These are phyloP conservation scores for Geococcyx californianus DNA, from an alignment of 2,113 vertebrate genomes.

Conservation along the genomic window DNA sequence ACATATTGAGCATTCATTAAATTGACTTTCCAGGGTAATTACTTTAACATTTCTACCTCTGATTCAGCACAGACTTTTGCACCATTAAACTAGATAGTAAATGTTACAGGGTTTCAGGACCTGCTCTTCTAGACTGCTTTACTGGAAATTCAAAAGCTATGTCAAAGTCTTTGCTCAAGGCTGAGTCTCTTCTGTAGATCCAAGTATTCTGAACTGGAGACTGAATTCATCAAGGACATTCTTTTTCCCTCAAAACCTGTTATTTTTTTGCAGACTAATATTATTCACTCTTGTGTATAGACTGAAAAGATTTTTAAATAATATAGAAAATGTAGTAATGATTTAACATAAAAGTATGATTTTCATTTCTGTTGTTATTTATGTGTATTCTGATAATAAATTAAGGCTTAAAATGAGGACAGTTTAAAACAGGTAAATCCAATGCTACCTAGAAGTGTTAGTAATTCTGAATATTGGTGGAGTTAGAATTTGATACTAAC, in stretches of 20 bases:
- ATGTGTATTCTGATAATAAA: not conserved
- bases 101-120: slow-evolving; percentile 64
- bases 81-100: slow-evolving; percentile 76
- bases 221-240: not conserved
- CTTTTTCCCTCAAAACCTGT: not conserved
- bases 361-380: not conserved
- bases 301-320: not conserved
- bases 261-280: not conserved
- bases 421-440: not conserved
- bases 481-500: not conserved
- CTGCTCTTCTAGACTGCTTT: not conserved
- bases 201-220: not conserved
- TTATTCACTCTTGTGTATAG: not conserved
- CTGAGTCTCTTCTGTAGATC: not conserved
- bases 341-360: not conserved
- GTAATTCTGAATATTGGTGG: not conserved
- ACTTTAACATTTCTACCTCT: slow-evolving; percentile 78
- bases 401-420: not conserved
- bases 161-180: not conserved
- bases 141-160: slow-evolving; percentile 10
- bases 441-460: not conserved
- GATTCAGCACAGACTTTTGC: slow-evolving; percentile 71
- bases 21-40: slow-evolving; percentile 78
- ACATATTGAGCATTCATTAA: slow-evolving; percentile 79
- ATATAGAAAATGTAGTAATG: not conserved